Evolutionary conservation across 2,888 invertebrate genomes (phyloP).

Genomic region (Lobophora halterata): DNA sequence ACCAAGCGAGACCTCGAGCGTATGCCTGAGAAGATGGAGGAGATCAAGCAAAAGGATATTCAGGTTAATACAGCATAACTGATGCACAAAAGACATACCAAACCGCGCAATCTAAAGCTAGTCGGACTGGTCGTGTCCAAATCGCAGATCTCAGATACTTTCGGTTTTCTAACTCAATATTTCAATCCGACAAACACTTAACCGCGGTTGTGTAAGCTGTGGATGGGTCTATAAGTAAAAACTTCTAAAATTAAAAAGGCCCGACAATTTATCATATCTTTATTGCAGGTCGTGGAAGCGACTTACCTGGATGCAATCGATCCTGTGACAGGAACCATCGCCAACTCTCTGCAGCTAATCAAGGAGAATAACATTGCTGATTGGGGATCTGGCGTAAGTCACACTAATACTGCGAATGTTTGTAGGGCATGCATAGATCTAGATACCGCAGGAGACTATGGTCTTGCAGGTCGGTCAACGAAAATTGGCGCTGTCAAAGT

Average conservation of each 20-base stretch:
- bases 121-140: too few species aligned
- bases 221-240: too few species aligned
- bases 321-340: slow-evolving; percentile 77
- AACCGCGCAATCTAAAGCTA: slow-evolving; percentile 84
- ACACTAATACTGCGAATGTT: neutral
- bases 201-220: too few species aligned
- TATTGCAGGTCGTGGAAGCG: slow-evolving; percentile 84
- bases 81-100: slow-evolving; percentile 82
- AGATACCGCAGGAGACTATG: too few species aligned
- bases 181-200: too few species aligned
- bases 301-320: slow-evolving; percentile 86
- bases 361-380: slow-evolving; percentile 87
- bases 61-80: slow-evolving; percentile 83
- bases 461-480: too few species aligned
- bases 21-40: slow-evolving; percentile 82
- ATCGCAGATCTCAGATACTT: too few species aligned
- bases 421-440: too few species aligned
- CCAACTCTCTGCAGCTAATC: slow-evolving; percentile 83
- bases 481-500: too few species aligned
- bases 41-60: slow-evolving; percentile 84
- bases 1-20: slow-evolving; percentile 85
- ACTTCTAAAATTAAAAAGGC: too few species aligned
- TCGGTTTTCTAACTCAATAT: too few species aligned
- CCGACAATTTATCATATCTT: neutral
- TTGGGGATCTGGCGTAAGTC: slow-evolving; percentile 91